Conservation (phyloP, 2,113 vertebrate genomes). For the Perccottus glenii region DNA sequence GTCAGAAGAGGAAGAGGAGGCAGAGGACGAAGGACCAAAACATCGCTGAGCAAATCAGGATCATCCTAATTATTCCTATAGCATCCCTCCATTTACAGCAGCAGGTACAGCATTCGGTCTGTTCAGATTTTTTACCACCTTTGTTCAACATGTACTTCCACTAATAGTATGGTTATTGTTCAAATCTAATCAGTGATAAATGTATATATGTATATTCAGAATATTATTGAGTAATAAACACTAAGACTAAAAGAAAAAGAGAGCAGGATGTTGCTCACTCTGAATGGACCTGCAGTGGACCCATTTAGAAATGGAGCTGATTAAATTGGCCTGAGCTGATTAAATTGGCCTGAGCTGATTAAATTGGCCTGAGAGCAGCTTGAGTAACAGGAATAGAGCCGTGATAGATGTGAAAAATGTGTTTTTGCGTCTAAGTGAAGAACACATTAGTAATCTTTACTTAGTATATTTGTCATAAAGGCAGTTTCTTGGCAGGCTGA, state of each 20-base stretch:
- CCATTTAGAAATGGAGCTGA: conserved; percentile 55
- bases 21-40: conserved; percentile 18
- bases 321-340: too few relatives aligned
- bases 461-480: conserved; percentile 6
- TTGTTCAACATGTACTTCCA: neutral
- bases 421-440: conserved; percentile 12
- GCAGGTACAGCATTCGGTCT: conserved; percentile 43
- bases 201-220: too few relatives aligned
- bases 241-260: neutral
- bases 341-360: conserved; percentile 52
- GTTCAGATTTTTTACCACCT: neutral
- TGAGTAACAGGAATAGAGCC: conserved; percentile 17
- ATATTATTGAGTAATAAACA: too few relatives aligned
- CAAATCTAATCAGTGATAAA: too few relatives aligned
- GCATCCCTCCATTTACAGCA: conserved; percentile 43
- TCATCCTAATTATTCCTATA: conserved; percentile 25
- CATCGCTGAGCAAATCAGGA: conserved; percentile 14
- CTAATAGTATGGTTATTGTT: too few relatives aligned
- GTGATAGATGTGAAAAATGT: conserved; percentile 42
- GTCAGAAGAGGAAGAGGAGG: conserved; percentile 33
- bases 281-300: conserved; percentile 16
- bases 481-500: conserved; percentile 38
- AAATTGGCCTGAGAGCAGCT: conserved; percentile 41
- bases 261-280: neutral
- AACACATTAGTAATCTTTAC: conserved; percentile 11